These are phyloP conservation scores for Sebastolobus alascanus DNA, from an alignment of 2,797 vertebrate genomes.

Conservation along the genomic window DNA sequence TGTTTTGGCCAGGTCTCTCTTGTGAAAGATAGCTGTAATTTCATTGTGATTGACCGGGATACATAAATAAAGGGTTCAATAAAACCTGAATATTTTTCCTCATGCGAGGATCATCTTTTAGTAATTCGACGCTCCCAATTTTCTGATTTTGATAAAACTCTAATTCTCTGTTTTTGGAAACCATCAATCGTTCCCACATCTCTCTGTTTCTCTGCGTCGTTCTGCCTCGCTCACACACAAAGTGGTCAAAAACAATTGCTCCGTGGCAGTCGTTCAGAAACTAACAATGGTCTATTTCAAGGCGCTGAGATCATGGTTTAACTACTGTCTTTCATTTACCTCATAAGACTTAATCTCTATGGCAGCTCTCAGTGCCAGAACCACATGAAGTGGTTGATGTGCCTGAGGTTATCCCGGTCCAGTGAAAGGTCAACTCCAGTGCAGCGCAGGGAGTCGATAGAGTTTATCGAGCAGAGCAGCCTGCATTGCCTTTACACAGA, in stretches of 20 bases:
- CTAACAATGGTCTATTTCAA: conserved; percentile 77
- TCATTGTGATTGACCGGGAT: conserved; percentile 21
- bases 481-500: conserved; percentile 16
- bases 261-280: conserved; percentile 68
- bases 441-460: conserved; percentile 30
- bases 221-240: conserved; percentile 31
- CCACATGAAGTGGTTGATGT: conserved; percentile 56
- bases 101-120: conserved; percentile 26
- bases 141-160: conserved; percentile 51
- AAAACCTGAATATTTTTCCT: conserved; percentile 23
- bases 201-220: not conserved
- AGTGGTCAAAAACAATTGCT: conserved; percentile 66
- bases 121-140: conserved; percentile 13
- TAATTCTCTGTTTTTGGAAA: conserved; percentile 41
- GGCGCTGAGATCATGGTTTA: conserved; percentile 75
- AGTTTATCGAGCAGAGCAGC: conserved; percentile 26
- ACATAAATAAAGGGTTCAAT: conserved; percentile 31
- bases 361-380: conserved; percentile 63
- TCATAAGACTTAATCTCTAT: conserved; percentile 74
- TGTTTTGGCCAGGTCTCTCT: conserved; percentile 1
- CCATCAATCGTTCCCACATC: conserved; percentile 44
- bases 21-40: conserved; percentile 30
- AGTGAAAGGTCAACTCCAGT: conserved; percentile 52
- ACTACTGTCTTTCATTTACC: conserved; percentile 78
- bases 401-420: conserved; percentile 47